Evolutionary conservation across 23 tunicate species (phyloP), one percentile per base, ranked within the genome.

Genomic region (Trididemnum nubilum): DNA sequence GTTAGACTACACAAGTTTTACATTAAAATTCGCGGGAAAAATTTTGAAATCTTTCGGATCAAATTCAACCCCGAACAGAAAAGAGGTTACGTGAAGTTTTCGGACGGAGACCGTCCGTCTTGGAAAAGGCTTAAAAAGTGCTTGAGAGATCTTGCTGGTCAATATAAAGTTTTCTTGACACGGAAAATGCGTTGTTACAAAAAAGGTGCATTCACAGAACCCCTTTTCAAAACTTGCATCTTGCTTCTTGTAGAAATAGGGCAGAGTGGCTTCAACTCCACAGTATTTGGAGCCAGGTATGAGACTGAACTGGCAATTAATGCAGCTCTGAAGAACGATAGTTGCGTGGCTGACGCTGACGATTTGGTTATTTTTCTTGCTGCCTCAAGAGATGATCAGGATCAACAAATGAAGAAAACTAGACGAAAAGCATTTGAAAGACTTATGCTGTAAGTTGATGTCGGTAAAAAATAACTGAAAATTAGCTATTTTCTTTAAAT

Each of bases 381-480:
- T 73, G 57, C 58, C 4, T 40, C 58, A 2, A 31, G 78, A 19
- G 58, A 40, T 2, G 58, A 40, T 26, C 7, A 22, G 26, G 78
- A 22, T 7, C 3, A 32, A 32, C 18, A n/a, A 5, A 32, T 7
- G 32, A 26, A 37, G 29, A 37, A 40, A 73, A n/a, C 29, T 9
- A n/a, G 78, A 9, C 28, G 78, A 9, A 73, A 40, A 73, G 57
- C 78, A 15, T 73, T 73, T 39, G 78, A 73, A 73, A 38, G 78
- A 38, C 28, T 73, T 2, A 73, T 73, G 78, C 57, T 73, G 78
- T 73, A 39, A 73, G 58, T 73, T 31, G 54, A n/a, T n/a, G n/a
- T n/a, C n/a, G n/a, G n/a, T n/a, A n/a, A n/a, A n/a, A n/a, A n/a
- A n/a, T n/a, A n/a, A n/a, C n/a, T n/a, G n/a, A n/a, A n/a, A 63